These are phyloP conservation scores for Pelodytes ibericus DNA, from an alignment of 2,797 vertebrate species.

Conservation along the genomic window DNA sequence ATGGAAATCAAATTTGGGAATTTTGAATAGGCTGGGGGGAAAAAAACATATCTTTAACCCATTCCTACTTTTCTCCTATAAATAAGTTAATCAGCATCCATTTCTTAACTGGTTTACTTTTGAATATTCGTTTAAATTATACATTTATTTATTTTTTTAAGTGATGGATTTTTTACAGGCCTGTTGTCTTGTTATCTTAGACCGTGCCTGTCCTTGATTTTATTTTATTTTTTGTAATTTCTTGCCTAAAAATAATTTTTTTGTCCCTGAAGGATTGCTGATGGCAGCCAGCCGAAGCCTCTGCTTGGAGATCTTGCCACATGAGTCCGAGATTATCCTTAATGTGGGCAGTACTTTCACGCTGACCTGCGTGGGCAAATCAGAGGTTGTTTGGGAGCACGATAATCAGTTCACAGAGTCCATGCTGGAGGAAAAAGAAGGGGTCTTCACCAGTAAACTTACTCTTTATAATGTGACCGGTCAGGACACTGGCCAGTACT, in stretches of 20 bases:
- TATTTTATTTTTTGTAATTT: no score
- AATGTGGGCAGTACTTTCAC: conserved; percentile 72
- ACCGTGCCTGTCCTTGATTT: no score
- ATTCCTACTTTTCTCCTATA: no score
- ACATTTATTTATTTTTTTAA: no score
- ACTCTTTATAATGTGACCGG: conserved; percentile 78
- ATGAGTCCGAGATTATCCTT: conserved; percentile 74
- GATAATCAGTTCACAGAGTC: conserved; percentile 67
- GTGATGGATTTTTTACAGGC: no score
- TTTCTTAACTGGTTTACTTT: no score
- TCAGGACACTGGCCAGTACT: conserved; percentile 84
- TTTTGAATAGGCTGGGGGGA: no score
- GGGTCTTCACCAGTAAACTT: conserved; percentile 70
- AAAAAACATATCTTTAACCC: no score
- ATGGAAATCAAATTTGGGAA: no score
- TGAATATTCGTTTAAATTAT: no score
- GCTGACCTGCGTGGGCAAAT: conserved; percentile 77
- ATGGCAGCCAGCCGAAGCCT: not conserved
- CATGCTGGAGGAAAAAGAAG: conserved; percentile 42
- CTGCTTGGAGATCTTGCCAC: conserved; percentile 75
- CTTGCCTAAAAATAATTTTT: conserved; percentile 58
- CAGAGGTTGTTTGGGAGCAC: conserved; percentile 74
- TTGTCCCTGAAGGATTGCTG: conserved; percentile 62
- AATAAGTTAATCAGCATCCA: no score
- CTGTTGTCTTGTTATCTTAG: no score